These are phyloP conservation scores for Antheraea pernyi DNA, from an alignment of 1,140 invertebrate species.

Conservation along the genomic window DNA sequence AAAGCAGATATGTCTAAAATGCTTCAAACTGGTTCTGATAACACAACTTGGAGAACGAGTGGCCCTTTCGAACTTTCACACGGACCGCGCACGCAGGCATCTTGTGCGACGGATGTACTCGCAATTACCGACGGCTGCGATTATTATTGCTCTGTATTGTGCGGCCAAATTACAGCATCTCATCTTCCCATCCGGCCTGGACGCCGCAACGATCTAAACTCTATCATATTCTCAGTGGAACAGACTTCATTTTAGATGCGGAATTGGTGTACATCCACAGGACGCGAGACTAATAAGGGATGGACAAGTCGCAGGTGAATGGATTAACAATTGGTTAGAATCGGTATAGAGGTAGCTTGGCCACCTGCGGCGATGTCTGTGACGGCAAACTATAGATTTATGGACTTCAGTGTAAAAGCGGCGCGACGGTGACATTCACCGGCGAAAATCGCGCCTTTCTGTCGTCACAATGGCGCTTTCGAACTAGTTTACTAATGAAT, in stretches of 20 bases:
- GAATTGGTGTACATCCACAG: conserved; percentile 9
- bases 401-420: conserved; percentile 32
- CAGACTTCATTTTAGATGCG: conserved; percentile 12
- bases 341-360: conserved; percentile 28
- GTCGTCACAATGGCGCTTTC: conserved; percentile 43
- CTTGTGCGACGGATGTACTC: conserved; percentile 60
- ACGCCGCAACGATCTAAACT: conserved; percentile 20
- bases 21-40: conserved; percentile 60
- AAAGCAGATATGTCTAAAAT: conserved; percentile 63
- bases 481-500: conserved; percentile 47
- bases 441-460: conserved; percentile 57
- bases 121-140: conserved; percentile 62
- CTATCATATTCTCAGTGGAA: conserved; percentile 14
- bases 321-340: conserved; percentile 36
- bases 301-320: conserved; percentile 46
- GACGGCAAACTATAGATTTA: conserved; percentile 52
- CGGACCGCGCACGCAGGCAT: conserved; percentile 43
- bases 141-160: conserved; percentile 71
- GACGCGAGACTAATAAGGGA: conserved; percentile 40
- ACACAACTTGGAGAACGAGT: conserved; percentile 36
- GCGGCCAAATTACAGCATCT: conserved; percentile 67
- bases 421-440: conserved; percentile 28
- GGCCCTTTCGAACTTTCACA: conserved; percentile 64
- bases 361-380: conserved; percentile 45
- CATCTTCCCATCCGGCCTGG: conserved; percentile 61